These are phyloP conservation scores for Chromis chromis DNA, from an alignment of 2,797 vertebrate genomes.

Conservation along the genomic window DNA sequence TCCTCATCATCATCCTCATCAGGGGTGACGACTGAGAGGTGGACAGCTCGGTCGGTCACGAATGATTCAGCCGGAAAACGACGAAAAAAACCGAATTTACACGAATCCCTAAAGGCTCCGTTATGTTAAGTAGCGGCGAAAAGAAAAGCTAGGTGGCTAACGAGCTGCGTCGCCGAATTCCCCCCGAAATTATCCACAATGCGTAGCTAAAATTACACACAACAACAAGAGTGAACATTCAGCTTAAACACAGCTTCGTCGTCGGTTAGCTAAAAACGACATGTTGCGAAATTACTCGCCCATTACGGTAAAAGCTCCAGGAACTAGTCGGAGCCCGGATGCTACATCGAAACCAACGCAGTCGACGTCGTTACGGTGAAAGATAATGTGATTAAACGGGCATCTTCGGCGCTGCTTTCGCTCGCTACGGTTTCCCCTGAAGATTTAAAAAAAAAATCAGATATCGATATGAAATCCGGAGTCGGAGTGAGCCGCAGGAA, in stretches of 20 bases:
- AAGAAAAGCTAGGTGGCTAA: constrained; percentile 40
- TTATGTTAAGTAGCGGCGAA: background rate
- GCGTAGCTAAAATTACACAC: too few relatives aligned
- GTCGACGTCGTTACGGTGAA: constrained; percentile 11
- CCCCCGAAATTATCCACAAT: background rate
- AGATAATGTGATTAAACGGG: background rate
- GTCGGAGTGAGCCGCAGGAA: accelerated
- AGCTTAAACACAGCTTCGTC: background rate
- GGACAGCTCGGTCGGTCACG: background rate
- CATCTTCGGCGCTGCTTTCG: accelerated
- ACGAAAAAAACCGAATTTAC: background rate
- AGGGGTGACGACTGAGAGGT: constrained; percentile 13
- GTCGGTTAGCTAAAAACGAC: too few relatives aligned
- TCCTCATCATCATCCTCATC: constrained; percentile 22
- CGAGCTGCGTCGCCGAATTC: constrained; percentile 19
- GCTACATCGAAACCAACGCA: constrained; percentile 29
- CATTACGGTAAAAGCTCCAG: constrained; percentile 11
- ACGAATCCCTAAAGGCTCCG: background rate
- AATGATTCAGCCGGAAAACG: too few relatives aligned
- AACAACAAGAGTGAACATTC: accelerated
- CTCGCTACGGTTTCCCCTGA: accelerated
- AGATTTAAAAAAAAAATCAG: accelerated
- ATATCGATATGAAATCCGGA: background rate
- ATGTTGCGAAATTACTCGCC: background rate
- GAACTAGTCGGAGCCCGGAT: constrained; percentile 51